Percentiles rank a stretch among this genome's conserved stretches.
Evolutionary conservation across 1,140 invertebrate species (phyloP).

Genomic region (Meloidogyne hapla): DNA sequence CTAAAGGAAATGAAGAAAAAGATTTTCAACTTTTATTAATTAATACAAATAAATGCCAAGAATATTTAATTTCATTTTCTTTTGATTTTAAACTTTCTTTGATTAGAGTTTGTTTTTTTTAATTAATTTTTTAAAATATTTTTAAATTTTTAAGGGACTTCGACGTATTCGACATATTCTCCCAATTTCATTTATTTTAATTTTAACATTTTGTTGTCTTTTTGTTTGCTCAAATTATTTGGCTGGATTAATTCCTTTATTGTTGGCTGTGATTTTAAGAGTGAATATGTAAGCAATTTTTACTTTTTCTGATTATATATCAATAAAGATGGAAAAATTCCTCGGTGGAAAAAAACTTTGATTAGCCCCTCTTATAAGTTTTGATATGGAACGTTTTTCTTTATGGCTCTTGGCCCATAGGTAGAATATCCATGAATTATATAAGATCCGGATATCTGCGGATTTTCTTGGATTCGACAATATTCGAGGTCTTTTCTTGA

Average conservation of each 20-base stretch:
- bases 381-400: too few relatives aligned
- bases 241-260: not conserved
- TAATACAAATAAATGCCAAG: slow-evolving; percentile 6
- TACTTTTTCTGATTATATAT: not conserved
- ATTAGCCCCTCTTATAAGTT: too few relatives aligned
- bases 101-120: not conserved
- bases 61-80: slow-evolving; percentile 6
- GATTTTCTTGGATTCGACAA: too few relatives aligned
- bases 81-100: not conserved
- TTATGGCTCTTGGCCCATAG: too few relatives aligned
- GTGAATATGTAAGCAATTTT: not conserved
- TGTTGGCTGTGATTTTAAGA: not conserved
- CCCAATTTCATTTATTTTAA: not conserved
- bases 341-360: too few relatives aligned
- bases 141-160: slow-evolving; percentile 2
- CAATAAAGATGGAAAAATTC: too few relatives aligned
- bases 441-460: too few relatives aligned
- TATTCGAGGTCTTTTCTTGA: too few relatives aligned
- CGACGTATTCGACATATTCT: slow-evolving; percentile 14
- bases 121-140: not conserved
- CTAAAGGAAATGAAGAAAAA: not conserved
- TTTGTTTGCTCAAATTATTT: not conserved
- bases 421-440: too few relatives aligned
- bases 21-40: slow-evolving; percentile 11
- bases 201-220: slow-evolving; percentile 8